Conservation (phyloP, 2,113 vertebrate genomes). For the Aegithalos caudatus region DNA sequence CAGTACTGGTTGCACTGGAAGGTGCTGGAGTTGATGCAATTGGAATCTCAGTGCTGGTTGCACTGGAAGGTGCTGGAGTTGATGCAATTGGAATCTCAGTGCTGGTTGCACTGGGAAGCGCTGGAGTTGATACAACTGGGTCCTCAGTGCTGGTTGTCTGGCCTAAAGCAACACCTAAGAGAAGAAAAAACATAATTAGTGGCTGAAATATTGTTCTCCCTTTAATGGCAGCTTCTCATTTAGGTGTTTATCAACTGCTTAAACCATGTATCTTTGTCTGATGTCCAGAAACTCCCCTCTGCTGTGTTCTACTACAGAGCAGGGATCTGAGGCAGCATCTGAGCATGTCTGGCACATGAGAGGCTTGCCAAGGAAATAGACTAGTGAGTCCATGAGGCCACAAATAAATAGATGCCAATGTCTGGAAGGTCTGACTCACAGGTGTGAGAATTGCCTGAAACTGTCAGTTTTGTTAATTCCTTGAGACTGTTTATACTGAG, state of each 20-base stretch:
- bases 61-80: background rate
- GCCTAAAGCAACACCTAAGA: conserved; percentile 29
- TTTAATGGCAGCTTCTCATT: background rate
- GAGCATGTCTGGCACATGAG: background rate
- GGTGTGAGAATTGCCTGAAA: background rate
- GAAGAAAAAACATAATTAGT: background rate
- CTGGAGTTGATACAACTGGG: background rate
- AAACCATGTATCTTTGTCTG: rapidly evolving
- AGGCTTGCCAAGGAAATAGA: background rate
- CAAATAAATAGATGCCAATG: background rate
- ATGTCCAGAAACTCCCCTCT: background rate
- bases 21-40: background rate
- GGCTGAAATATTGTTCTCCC: background rate
- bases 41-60: background rate
- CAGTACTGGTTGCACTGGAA: background rate
- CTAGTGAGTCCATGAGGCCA: background rate
- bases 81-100: rapidly evolving
- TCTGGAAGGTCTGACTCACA: background rate
- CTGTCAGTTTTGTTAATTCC: background rate
- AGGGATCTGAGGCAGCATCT: background rate
- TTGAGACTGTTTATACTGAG: background rate
- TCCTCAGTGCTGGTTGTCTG: background rate
- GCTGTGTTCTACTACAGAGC: background rate
- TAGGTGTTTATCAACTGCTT: background rate
- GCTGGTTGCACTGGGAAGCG: background rate